phyloP scores from a whole-genome alignment of 92 coral and sea anemone species.

The Umimayanthus kanabou region DNA sequence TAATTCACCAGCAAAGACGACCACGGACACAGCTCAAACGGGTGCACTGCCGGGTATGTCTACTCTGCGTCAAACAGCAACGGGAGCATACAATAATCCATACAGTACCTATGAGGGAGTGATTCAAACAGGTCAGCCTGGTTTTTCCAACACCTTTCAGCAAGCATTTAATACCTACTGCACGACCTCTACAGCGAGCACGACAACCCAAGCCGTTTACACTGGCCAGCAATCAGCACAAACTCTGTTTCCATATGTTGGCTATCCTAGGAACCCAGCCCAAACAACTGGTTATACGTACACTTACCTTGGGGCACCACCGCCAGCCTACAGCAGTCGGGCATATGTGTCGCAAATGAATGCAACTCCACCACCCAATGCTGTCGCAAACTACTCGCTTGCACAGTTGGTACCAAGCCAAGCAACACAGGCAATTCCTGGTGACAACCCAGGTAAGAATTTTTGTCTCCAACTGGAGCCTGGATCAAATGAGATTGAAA shows the following conservation, averaged over 20 bases:
- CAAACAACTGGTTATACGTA: constrained; percentile 84
- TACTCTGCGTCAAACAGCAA: constrained; percentile 75
- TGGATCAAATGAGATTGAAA: background rate
- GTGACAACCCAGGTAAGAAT: constrained; percentile 24
- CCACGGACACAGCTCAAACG: constrained; percentile 70
- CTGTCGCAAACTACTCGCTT: constrained; percentile 84
- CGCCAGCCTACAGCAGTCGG: constrained; percentile 83
- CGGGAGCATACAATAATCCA: constrained; percentile 74
- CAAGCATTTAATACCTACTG: constrained; percentile 56
- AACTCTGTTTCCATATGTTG: constrained; percentile 79
- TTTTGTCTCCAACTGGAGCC: background rate
- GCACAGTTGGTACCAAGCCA: constrained; percentile 77
- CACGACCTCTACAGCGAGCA: constrained; percentile 75
- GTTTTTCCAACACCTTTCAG: constrained; percentile 73
- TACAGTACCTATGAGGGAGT: constrained; percentile 69
- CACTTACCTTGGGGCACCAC: constrained; percentile 79
- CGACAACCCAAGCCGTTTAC: constrained; percentile 61
- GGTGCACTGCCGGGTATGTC: constrained; percentile 87
- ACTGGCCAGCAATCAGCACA: constrained; percentile 75
- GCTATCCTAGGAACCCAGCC: constrained; percentile 72
- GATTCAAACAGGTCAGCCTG: constrained; percentile 83
- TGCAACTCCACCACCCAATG: constrained; percentile 86
- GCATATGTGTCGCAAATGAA: constrained; percentile 84
- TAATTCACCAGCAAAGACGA: constrained; percentile 76
- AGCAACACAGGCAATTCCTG: constrained; percentile 44